These are phyloP conservation scores for Syrmaticus mikado DNA, from an alignment of 2,113 vertebrate genomes.

Conservation along the genomic window DNA sequence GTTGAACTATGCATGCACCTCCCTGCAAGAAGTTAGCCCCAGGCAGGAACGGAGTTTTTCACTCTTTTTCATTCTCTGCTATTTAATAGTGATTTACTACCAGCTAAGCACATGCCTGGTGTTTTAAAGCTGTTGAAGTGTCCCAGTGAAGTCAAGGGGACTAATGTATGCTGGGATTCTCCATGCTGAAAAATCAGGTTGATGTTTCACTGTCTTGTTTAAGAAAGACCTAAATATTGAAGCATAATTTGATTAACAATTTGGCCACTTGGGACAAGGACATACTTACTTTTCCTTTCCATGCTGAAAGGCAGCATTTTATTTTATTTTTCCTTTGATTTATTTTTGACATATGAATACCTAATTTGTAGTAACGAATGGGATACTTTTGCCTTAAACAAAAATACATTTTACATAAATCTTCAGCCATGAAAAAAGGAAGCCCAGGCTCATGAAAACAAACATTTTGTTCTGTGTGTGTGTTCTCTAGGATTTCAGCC, in stretches of 20 bases:
- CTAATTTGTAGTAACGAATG: neutral
- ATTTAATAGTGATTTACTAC: slow-evolving; percentile 43
- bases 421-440: neutral
- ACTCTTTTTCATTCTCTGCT: neutral
- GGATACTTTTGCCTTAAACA: neutral
- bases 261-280: neutral
- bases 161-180: neutral
- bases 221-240: neutral
- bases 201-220: neutral
- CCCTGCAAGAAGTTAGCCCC: slow-evolving; percentile 16
- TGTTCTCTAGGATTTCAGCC: neutral
- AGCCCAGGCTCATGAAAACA: neutral
- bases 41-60: slow-evolving; percentile 36
- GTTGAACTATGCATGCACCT: neutral
- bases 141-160: neutral
- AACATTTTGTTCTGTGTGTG: neutral
- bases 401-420: neutral
- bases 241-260: neutral
- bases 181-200: neutral
- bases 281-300: neutral
- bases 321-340: neutral
- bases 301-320: neutral
- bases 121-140: neutral
- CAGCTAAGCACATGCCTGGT: neutral
- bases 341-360: neutral